phyloP scores from a whole-genome alignment of 2,113 vertebrate species.

The Urocitellus parryii region DNA sequence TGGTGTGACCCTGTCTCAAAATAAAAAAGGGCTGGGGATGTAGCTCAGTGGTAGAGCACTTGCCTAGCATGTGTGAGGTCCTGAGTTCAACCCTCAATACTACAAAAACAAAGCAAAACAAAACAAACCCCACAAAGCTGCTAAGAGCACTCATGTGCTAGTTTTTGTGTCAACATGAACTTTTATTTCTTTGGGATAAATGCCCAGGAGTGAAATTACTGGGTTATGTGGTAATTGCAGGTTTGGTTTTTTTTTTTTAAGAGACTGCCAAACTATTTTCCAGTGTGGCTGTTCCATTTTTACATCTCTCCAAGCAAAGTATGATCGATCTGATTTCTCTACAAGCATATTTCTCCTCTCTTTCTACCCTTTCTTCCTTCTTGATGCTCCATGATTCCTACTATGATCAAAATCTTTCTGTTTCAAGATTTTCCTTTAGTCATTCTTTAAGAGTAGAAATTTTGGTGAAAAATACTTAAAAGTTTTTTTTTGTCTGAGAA shows the following conservation, averaged over 20 bases:
- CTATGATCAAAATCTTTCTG: constrained; percentile 2
- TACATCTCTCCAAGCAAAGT: not conserved
- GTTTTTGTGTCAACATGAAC: constrained; percentile 3
- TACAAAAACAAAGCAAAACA: too few species aligned
- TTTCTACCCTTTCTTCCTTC: not conserved
- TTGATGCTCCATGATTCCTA: not conserved
- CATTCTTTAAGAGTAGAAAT: constrained; percentile 12
- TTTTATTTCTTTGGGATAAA: constrained; percentile 40
- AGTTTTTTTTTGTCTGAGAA: not conserved
- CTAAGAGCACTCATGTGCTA: not conserved
- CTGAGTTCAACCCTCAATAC: too few species aligned
- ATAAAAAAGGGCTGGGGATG: too few species aligned
- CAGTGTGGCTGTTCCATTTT: constrained; percentile 1
- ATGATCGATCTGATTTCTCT: not conserved
- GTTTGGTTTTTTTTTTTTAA: constrained; percentile 6
- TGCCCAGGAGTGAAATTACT: constrained; percentile 21
- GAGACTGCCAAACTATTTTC: constrained; percentile 20
- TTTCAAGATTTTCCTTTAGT: constrained; percentile 32
- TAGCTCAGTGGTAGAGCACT: too few species aligned
- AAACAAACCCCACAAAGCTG: not conserved
- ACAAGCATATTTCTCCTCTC: not conserved
- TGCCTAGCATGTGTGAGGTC: too few species aligned
- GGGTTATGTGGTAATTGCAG: constrained; percentile 19
- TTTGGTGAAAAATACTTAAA: not conserved
- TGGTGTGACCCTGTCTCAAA: not conserved